Conservation (phyloP, 2,113 vertebrate genomes). For the Chamaetylas fuelleborni region DNA sequence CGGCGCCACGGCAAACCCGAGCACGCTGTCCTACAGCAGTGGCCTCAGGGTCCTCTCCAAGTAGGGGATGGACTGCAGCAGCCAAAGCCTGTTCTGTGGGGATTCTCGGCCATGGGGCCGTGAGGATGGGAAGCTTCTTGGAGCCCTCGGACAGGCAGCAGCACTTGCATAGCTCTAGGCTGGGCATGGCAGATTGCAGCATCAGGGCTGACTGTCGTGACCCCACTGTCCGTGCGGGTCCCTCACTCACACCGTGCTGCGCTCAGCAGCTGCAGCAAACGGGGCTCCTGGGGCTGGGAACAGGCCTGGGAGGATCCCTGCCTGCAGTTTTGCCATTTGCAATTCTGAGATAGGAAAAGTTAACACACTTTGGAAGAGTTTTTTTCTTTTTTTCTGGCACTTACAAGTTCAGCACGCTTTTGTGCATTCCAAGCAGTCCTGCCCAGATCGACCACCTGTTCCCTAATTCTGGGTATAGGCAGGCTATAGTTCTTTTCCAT, state of each 20-base stretch:
- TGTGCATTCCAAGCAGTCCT: conserved; percentile 80
- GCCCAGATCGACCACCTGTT: conserved; percentile 83
- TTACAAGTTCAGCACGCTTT: conserved; percentile 75
- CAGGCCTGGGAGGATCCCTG: neutral
- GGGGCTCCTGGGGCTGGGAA: neutral
- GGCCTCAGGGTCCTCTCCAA: neutral
- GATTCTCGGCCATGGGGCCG: fast-evolving
- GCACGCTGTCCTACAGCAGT: neutral
- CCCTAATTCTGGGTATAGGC: conserved; percentile 81
- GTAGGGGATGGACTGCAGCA: fast-evolving
- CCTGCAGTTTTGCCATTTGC: conserved; percentile 54
- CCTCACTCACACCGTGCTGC: fast-evolving
- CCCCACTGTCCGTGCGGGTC: fast-evolving
- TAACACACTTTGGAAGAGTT: conserved; percentile 69
- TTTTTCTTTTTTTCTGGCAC: conserved; percentile 69
- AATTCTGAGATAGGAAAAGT: conserved; percentile 65
- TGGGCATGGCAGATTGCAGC: fast-evolving
- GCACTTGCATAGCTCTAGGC: fast-evolving
- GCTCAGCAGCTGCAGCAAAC: neutral
- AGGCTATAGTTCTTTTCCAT: conserved; percentile 83
- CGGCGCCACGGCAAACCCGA: fast-evolving
- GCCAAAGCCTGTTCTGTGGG: neutral
- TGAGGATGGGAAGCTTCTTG: neutral
- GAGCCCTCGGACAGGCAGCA: neutral
- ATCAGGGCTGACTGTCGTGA: fast-evolving